Evolutionary conservation across 2,113 vertebrate genomes (phyloP), one percentile per base, ranked within the genome.

Genomic region (Rattus norvegicus): DNA sequence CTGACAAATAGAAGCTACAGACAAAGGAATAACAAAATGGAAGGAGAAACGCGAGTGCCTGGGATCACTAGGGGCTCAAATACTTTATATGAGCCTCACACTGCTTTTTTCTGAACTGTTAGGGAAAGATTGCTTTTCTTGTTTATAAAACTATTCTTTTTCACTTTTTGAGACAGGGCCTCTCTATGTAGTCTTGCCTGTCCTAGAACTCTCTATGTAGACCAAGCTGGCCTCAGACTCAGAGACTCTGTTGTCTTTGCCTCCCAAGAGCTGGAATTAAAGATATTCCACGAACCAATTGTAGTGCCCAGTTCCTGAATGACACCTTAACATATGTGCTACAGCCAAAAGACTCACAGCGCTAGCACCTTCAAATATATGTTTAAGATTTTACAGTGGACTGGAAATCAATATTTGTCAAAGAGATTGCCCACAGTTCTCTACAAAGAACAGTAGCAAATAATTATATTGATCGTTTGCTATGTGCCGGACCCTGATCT

Each of bases 341-440:
- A 52, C 47, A 56, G 4, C n/a, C 72, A 75, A 85, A 85, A 92
- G 92, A 56, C 24, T 69, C 56, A 56, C 16, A 86, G 28, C 63
- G 79, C 19, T 79, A 5, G 79, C 87, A 69, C 59, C 49, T 87
- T 87, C 96, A 81, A 90, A 65, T 77, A 26, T 69, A 54, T 72
- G 10, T 67, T 92, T 87, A 91, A 86, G 16, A 10, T 77, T 83
- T 95, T 95, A 88, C 90, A 73, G 8, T 47, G 39, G 7, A 61
- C 39, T 79, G 72, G 91, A 87, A 92, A 47, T 93, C 52, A 84
- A 86, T 77, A 63, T 67, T 95, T 75, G 54, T 94, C 73, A 92
- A 77, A 94, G 54, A 17, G 26, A 72, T 91, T 49, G 16, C 49
- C 24, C 13, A 88, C 19, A 19, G 79, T 95, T 92, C 93, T 90